Evolutionary conservation across 2,888 invertebrate genomes (phyloP).

Genomic region (Drosophila koepferae): DNA sequence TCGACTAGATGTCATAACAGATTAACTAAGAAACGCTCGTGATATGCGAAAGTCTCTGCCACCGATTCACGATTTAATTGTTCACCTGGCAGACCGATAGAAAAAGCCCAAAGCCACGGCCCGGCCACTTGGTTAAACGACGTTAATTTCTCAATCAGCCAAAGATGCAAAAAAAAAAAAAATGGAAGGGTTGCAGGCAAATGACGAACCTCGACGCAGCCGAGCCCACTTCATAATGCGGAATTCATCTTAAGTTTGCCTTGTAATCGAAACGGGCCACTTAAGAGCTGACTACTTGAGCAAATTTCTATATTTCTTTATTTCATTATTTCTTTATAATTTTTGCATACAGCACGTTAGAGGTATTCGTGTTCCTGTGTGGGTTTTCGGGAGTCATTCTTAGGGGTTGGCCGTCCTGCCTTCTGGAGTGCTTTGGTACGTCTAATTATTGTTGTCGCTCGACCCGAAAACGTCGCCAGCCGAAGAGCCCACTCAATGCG

Average conservation of each 20-base stretch:
- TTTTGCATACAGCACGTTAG: constrained; percentile 33
- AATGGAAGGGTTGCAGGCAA: constrained; percentile 57
- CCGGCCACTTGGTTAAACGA: constrained; percentile 74
- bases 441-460: constrained; percentile 76
- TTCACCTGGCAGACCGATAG: constrained; percentile 24
- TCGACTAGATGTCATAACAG: constrained; percentile 79
- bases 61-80: constrained; percentile 15
- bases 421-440: constrained; percentile 55
- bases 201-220: constrained; percentile 33
- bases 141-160: constrained; percentile 72
- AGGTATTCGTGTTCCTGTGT: constrained; percentile 12
- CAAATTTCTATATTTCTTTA: constrained; percentile 38
- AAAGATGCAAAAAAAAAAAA: background rate
- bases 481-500: constrained; percentile 73
- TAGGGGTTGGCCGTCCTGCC: constrained; percentile 53
- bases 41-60: constrained; percentile 29
- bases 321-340: constrained; percentile 49
- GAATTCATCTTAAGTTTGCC: constrained; percentile 63
- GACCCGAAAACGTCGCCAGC: constrained; percentile 72
- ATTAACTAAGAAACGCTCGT: constrained; percentile 69
- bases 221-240: constrained; percentile 50
- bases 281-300: constrained; percentile 66
- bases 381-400: constrained; percentile 57
- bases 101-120: background rate
- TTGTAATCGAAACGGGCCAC: constrained; percentile 83